Evolutionary conservation across 2,113 vertebrate species (phyloP).

Genomic region (Oriolus oriolus): DNA sequence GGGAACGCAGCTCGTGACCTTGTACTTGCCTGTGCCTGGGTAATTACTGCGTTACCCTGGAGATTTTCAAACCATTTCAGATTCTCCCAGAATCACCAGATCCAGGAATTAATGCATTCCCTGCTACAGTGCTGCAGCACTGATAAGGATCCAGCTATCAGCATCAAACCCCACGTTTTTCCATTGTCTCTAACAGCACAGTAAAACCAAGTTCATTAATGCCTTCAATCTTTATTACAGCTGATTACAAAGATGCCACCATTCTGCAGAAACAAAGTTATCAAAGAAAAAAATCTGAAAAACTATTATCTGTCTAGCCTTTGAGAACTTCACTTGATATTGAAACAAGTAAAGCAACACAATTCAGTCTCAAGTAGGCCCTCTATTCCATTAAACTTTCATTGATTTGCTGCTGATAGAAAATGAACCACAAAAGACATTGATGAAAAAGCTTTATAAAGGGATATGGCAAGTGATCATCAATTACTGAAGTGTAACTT

Average conservation of each 20-base stretch:
- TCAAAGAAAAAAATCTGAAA: background rate
- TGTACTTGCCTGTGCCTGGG: background rate
- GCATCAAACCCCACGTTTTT: background rate
- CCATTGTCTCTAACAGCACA: background rate
- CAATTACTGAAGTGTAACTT: conserved; percentile 29
- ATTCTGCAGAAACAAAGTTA: background rate
- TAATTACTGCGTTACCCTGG: background rate
- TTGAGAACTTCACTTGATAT: background rate
- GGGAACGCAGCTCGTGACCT: background rate
- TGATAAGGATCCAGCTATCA: background rate
- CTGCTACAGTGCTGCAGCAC: background rate
- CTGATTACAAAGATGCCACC: background rate
- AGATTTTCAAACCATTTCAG: background rate
- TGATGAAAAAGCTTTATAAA: conserved; percentile 47
- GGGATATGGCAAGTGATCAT: conserved; percentile 38
- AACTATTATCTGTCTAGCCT: background rate
- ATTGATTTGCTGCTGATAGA: conserved; percentile 40
- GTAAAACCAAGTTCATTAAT: background rate
- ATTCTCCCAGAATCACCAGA: background rate
- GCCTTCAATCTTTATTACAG: background rate
- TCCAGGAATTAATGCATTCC: background rate
- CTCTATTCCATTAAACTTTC: conserved; percentile 33
- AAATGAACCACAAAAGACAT: conserved; percentile 36
- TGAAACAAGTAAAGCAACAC: conserved; percentile 6
- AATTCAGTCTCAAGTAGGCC: conserved; percentile 23